These are phyloP conservation scores for Thunnus albacares DNA, from an alignment of 2,797 vertebrate genomes.

Conservation along the genomic window DNA sequence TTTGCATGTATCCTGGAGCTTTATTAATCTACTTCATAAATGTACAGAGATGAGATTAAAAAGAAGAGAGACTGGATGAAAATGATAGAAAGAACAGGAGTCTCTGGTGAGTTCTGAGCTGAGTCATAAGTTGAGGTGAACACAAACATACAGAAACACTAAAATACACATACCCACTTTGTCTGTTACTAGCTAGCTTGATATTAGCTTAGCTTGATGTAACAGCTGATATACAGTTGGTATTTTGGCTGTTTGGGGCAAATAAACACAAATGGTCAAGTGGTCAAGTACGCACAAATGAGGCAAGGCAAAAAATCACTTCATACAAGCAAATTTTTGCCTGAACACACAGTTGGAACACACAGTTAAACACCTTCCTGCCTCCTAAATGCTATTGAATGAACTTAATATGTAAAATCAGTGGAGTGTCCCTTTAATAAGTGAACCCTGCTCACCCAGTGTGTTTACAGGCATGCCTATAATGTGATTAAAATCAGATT, in stretches of 20 bases:
- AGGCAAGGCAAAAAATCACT: too few species aligned
- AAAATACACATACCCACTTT: too few species aligned
- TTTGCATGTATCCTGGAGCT: neutral
- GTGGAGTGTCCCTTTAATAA: neutral
- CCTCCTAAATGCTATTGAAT: neutral
- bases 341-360: too few species aligned
- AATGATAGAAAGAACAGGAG: neutral
- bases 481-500: slow-evolving; percentile 14
- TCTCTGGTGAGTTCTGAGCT: neutral
- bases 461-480: neutral
- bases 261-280: too few species aligned
- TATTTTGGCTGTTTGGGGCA: too few species aligned
- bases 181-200: too few species aligned
- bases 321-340: too few species aligned
- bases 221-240: too few species aligned
- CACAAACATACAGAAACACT: neutral
- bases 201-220: too few species aligned
- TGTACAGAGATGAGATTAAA: neutral
- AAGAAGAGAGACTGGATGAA: neutral
- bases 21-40: neutral
- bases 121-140: neutral
- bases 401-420: neutral
- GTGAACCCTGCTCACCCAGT: neutral
- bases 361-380: too few species aligned
- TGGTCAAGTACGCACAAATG: too few species aligned